Evolutionary conservation across 1,140 invertebrate species (phyloP).

Genomic region (Sarcophaga peregrina): DNA sequence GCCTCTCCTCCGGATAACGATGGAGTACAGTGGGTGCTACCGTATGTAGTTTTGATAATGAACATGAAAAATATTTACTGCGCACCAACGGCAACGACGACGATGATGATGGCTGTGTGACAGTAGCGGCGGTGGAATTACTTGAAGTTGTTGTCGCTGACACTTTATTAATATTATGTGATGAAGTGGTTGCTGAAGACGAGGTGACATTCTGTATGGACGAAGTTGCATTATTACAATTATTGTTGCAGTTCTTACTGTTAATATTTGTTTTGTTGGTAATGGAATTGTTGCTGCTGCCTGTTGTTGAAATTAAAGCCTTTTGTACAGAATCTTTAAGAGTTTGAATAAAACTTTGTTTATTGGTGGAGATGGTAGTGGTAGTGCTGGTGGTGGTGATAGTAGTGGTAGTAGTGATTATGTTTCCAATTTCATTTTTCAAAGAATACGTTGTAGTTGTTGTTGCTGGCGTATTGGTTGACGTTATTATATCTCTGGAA

Average conservation of each 20-base stretch:
- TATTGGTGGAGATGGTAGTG: constrained; percentile 68
- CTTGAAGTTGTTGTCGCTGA: constrained; percentile 1
- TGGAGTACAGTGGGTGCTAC: constrained; percentile 56
- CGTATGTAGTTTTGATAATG: constrained; percentile 52
- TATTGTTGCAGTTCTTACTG: constrained; percentile 8
- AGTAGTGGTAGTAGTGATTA: constrained; percentile 44
- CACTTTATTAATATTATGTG: neutral
- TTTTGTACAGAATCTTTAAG: constrained; percentile 68
- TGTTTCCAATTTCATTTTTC: constrained; percentile 36
- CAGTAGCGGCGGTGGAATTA: neutral
- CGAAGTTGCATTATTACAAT: neutral
- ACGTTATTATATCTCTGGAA: constrained; percentile 28
- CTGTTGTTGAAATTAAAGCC: constrained; percentile 49
- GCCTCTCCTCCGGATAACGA: constrained; percentile 55
- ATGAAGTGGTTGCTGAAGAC: neutral
- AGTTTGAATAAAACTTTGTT: constrained; percentile 66
- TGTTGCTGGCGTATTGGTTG: constrained; percentile 56
- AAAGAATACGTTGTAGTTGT: constrained; percentile 60
- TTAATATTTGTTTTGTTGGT: constrained; percentile 21
- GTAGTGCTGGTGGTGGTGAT: constrained; percentile 57
- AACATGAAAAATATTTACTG: constrained; percentile 41
- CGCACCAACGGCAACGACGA: neutral
- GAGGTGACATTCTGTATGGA: constrained; percentile 35
- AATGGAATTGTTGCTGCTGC: constrained; percentile 23
- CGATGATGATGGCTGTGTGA: constrained; percentile 8